Evolutionary conservation across 2,888 invertebrate genomes (phyloP).

Genomic region (Acanthosepion lycidas): DNA sequence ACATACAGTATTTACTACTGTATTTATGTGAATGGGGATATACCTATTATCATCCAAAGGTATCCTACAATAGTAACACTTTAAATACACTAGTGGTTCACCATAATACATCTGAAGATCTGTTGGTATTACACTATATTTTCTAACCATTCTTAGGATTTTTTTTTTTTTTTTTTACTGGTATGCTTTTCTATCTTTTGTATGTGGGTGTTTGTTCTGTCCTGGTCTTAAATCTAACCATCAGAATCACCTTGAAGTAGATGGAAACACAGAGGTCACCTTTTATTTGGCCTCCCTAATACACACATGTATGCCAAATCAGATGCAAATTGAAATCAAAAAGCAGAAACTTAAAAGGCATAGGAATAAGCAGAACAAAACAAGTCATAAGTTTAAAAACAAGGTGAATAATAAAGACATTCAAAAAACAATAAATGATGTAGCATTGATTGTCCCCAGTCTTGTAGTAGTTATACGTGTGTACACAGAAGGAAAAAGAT

Average conservation of each 20-base stretch:
- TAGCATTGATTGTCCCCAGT: neutral
- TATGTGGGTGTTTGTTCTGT: neutral
- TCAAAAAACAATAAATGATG: neutral
- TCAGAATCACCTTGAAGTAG: neutral
- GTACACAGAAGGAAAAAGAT: neutral
- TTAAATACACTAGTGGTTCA: too few species aligned
- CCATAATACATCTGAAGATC: too few species aligned
- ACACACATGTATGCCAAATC: neutral
- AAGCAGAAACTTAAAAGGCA: too few species aligned
- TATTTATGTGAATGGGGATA: too few species aligned
- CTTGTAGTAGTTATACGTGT: neutral
- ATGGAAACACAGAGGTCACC: neutral
- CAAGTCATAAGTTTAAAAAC: neutral
- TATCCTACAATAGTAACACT: too few species aligned
- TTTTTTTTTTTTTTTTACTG: neutral
- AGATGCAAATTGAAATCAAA: neutral
- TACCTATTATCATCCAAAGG: too few species aligned
- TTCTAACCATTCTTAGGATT: too few species aligned
- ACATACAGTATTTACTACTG: too few species aligned
- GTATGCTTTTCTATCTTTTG: neutral
- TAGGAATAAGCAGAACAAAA: neutral
- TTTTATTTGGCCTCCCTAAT: neutral
- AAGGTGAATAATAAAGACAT: neutral
- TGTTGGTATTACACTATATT: too few species aligned
- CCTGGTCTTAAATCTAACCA: too few species aligned